Evolutionary conservation across 1,140 invertebrate species (phyloP).

Genomic region (Drosophila azteca): DNA sequence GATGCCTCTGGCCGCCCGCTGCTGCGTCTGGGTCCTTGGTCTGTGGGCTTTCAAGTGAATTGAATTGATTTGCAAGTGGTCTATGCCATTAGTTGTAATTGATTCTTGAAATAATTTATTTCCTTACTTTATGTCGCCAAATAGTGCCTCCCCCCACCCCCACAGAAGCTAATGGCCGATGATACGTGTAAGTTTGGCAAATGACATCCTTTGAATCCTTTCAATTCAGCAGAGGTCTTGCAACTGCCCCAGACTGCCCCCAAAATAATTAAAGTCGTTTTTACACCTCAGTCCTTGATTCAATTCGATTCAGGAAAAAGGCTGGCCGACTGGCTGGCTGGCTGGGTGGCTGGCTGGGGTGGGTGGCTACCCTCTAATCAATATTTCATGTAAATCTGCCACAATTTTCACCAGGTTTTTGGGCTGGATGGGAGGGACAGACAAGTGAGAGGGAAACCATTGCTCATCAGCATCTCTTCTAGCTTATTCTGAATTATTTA

Average conservation of each 20-base stretch:
- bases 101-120: conserved; percentile 75
- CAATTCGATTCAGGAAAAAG: neutral
- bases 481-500: too few species aligned
- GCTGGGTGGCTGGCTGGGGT: too few species aligned
- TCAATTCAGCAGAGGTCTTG: conserved; percentile 5
- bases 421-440: too few species aligned
- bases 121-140: conserved; percentile 66
- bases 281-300: conserved; percentile 34
- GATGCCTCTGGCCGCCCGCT: conserved; percentile 22
- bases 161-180: neutral
- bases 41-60: conserved; percentile 54
- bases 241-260: conserved; percentile 17
- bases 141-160: conserved; percentile 1
- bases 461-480: too few species aligned
- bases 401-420: neutral
- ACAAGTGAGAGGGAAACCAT: too few species aligned
- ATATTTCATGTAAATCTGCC: conserved; percentile 3
- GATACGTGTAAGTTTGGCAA: conserved; percentile 37
- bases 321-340: too few species aligned
- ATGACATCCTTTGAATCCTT: conserved; percentile 27
- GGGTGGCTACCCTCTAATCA: conserved; percentile 3
- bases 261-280: conserved; percentile 48
- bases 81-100: conserved; percentile 72
- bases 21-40: conserved; percentile 13
- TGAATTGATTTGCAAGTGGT: conserved; percentile 71